Evolutionary conservation across 2,797 vertebrate genomes (phyloP), one percentile per base, ranked within the genome.

Genomic region (Microchirus variegatus): DNA sequence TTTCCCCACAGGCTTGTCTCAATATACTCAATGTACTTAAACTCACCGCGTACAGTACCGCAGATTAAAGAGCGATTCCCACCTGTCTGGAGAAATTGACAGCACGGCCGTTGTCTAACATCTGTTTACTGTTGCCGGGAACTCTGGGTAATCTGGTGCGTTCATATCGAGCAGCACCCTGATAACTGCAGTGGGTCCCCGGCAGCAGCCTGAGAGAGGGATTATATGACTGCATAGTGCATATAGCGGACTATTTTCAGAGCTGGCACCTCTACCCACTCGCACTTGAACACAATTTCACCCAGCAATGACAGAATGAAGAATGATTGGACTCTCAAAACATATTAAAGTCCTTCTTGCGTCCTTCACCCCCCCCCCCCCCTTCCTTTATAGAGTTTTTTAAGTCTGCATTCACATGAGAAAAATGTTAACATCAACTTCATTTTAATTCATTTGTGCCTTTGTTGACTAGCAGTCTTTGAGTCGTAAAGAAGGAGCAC

Each of bases 141-240:
- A 75, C 77, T 80, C 81, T 75, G 59, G 77, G 87, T 86, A 87
- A 90, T 89, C 81, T 79, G 81, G 48, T 73, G 73, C 69, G 77
- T 91, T 87, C 87, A 82, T 86, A 78, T 71, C 66, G 60, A 82
- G 81, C 73, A 54, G 41, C 73, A 70, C 58, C 64, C 70, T 83
- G 83, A 89, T 83, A 87, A 82, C 78, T 81, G 59, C 70, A 81
- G 70, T 64, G 68, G 58, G 84, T 90, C 80, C 64, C 67, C 63
- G 67, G 80, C 83, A 83, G 80, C 82, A 82, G 79, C 66, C 70
- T 61, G 69, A 82, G 71, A 82, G 71, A 87, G 76, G 80, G 83
- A 89, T 90, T 87, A 91, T 87, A 91, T 70, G 83, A 77, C 82
- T 77, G 75, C 75, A 61, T 61, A 60, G 76, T 72, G 85, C 78